Conservation (phyloP, 2,797 vertebrate genomes). For the Pygocentrus nattereri region DNA sequence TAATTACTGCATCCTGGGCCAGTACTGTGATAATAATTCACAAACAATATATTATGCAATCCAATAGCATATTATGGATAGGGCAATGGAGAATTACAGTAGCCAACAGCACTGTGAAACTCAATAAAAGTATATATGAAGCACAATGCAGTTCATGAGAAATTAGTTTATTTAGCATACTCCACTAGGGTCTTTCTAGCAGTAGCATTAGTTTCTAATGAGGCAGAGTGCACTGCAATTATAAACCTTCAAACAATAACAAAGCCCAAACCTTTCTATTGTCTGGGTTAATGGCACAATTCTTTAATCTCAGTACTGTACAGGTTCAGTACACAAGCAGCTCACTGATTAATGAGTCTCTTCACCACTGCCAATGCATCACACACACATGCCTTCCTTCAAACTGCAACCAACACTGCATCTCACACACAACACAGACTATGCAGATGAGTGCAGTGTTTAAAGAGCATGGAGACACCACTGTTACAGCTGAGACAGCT, state of each 20-base stretch:
- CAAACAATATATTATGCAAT: neutral
- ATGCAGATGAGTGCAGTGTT: neutral
- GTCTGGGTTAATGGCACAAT: constrained; percentile 13
- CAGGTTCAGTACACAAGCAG: constrained; percentile 25
- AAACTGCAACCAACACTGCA: neutral
- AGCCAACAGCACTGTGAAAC: no score
- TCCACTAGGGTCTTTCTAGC: neutral
- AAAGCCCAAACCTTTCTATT: constrained; percentile 6
- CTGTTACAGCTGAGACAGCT: neutral
- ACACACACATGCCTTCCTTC: constrained; percentile 4
- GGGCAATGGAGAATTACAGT: neutral
- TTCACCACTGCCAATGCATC: neutral
- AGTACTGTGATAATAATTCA: neutral
- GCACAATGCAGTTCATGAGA: neutral
- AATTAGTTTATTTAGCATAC: neutral
- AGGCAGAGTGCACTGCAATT: neutral
- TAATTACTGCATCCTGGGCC: no score
- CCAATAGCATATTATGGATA: neutral
- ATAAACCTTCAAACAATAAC: neutral
- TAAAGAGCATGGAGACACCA: neutral
- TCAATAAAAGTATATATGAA: neutral
- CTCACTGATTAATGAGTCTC: constrained; percentile 17
- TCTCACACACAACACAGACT: neutral
- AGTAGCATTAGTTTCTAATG: neutral
- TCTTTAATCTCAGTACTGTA: neutral